Conservation (phyloP, 1,140 invertebrate genomes). For the Potamilus streckersoni region DNA sequence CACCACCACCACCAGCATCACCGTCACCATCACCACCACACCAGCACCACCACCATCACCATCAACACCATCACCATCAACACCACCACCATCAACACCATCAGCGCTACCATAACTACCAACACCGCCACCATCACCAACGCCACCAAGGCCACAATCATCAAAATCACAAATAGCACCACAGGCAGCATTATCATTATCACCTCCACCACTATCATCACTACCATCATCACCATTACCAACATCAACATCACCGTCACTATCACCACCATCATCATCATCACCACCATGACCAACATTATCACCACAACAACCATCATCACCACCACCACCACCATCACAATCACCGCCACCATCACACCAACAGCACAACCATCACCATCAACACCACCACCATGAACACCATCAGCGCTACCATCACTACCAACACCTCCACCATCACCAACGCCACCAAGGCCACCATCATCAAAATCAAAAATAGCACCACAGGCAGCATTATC, state of each 20-base stretch:
- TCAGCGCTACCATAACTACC: conserved; percentile 1
- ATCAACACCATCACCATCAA: too few relatives aligned
- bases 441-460: background rate
- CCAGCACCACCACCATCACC: too few relatives aligned
- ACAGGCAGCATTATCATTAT: conserved; percentile 1
- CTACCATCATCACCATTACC: conserved; percentile 12
- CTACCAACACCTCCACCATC: conserved; percentile 5
- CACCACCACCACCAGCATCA: background rate
- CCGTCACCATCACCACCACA: background rate
- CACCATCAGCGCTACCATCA: conserved; percentile 1
- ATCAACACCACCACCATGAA: background rate
- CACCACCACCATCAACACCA: conserved; percentile 1
- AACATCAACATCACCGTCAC: background rate
- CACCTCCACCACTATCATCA: conserved; percentile 14
- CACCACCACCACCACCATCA: too few relatives aligned
- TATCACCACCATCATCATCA: too few relatives aligned
- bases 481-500: conserved; percentile 6
- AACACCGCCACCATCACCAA: conserved; percentile 6
- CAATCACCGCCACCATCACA: too few relatives aligned
- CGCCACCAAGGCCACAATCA: background rate
- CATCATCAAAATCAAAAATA: conserved; percentile 8
- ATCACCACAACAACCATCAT: too few relatives aligned
- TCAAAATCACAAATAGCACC: conserved; percentile 9
- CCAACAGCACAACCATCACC: too few relatives aligned
- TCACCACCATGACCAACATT: background rate